Base-by-base conservation (phyloP, 2,113 vertebrate genomes). In the Miniopterus natalensis region DNA sequence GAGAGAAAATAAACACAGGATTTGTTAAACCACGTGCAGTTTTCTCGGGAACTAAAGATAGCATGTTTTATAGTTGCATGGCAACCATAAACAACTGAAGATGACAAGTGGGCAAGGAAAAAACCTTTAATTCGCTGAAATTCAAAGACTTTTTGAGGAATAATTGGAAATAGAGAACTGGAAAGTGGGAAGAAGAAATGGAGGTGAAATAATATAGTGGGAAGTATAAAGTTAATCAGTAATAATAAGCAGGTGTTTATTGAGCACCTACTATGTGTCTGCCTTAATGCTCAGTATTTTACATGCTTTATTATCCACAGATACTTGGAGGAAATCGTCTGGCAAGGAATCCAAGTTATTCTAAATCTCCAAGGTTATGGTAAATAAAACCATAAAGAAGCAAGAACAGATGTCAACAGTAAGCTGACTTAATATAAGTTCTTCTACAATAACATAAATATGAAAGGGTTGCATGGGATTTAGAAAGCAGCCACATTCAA, bases 31-130 rank as follows among this genome's bases (percentile, higher is more conserved):
- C 53, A 57, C 85, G 31, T 36, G 25, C 71, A 25, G 18, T 85
- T 83, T 88, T 92, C 51, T 79, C 42, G 29, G 57, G 27, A 51
- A 85, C 88, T 96, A 93, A 94, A 97, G 85, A 96, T 73, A 88
- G 96, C 20, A 25, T 95, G 92, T 93, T 94, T 96, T 59, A 94
- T 45, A 86, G 93, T 96, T 93, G 86, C 95, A 49, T 97, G 89
- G 96, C 93, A 97, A 97, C 92, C 75, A 27, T 31, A 70, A 96
- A 84, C 84, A 68, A 92, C 77, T 81, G 66, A 92, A 89, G 84
- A 91, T 49, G 57, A 86, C 93, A 94, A 83, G 15, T 23, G 31
- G 77, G 25, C n/a, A 81, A 96, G 59, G 70, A 95, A 96, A 86
- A 78, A 88, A 95, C 68, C 66, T 53, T 83, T 71, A 65, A 47